A percentile compares a stretch with the other conserved stretches of the same genome.
phyloP scores from a whole-genome alignment of 2,797 vertebrate genomes.

The Triplophysa yarkandensis region DNA sequence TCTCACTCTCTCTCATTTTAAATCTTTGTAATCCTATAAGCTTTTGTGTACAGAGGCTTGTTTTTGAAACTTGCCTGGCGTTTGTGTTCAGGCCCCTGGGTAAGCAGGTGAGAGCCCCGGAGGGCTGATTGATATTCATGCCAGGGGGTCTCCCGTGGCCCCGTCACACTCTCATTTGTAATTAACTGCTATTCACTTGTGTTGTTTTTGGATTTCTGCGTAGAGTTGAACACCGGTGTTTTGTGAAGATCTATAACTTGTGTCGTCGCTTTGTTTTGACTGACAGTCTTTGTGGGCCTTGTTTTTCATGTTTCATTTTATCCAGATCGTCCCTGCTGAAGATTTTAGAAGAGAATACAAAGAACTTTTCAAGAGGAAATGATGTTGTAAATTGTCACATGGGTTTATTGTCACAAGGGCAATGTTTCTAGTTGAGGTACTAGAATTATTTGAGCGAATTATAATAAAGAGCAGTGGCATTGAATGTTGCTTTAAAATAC shows the following conservation, averaged over 20 bases:
- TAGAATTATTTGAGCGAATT: not conserved
- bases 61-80: conserved; percentile 78
- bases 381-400: too few species aligned
- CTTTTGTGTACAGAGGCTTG: conserved; percentile 84
- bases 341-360: not conserved
- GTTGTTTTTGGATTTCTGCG: conserved; percentile 77
- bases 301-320: conserved; percentile 8
- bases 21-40: conserved; percentile 88
- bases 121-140: conserved; percentile 69
- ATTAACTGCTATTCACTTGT: conserved; percentile 85
- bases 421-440: not conserved
- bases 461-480: not conserved
- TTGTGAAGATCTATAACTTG: conserved; percentile 61
- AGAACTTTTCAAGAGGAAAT: conserved; percentile 14
- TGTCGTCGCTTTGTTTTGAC: conserved; percentile 19
- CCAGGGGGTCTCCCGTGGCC: conserved; percentile 74
- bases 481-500: not conserved
- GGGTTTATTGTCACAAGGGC: not conserved
- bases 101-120: conserved; percentile 83
- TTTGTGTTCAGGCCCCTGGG: conserved; percentile 69
- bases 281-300: not conserved
- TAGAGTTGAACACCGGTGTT: conserved; percentile 49
- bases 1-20: conserved; percentile 62
- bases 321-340: not conserved
- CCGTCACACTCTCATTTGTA: conserved; percentile 83